Evolutionary conservation across 2,888 invertebrate species (phyloP).

Genomic region (Agonopterix alstromeriana): DNA sequence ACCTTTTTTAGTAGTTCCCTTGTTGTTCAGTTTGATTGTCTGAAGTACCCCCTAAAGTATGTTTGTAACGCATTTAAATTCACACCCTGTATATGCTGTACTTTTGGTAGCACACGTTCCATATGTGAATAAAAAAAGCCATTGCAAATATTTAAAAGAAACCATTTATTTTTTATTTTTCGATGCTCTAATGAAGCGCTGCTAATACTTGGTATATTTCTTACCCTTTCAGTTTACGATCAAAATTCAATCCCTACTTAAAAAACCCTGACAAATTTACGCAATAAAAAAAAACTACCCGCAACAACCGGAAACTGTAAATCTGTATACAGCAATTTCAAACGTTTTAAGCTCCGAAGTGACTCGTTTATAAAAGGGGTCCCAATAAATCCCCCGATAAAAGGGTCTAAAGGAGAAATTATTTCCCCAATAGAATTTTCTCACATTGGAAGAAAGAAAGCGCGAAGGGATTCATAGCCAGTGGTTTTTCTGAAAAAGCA

Average conservation of each 20-base stretch:
- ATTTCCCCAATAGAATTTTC: slow-evolving; percentile 57
- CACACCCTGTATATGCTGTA: too few species aligned
- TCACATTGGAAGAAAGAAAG: slow-evolving; percentile 43
- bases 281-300: not conserved
- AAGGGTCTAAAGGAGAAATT: slow-evolving; percentile 48
- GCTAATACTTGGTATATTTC: too few species aligned
- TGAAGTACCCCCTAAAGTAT: too few species aligned
- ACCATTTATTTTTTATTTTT: too few species aligned
- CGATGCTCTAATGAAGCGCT: too few species aligned
- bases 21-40: too few species aligned
- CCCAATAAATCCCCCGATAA: slow-evolving; percentile 33
- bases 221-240: too few species aligned
- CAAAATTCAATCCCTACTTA: not conserved
- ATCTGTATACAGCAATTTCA: slow-evolving; percentile 5
- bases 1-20: too few species aligned
- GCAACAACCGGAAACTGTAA: slow-evolving; percentile 2
- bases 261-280: not conserved
- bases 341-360: slow-evolving; percentile 20
- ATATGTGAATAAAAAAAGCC: too few species aligned
- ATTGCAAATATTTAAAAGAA: too few species aligned
- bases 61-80: too few species aligned
- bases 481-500: slow-evolving; percentile 56
- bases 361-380: slow-evolving; percentile 14
- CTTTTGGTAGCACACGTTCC: too few species aligned
- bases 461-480: slow-evolving; percentile 44